Conservation (phyloP, 2,113 vertebrate species). For the Megaceryle torquata region DNA sequence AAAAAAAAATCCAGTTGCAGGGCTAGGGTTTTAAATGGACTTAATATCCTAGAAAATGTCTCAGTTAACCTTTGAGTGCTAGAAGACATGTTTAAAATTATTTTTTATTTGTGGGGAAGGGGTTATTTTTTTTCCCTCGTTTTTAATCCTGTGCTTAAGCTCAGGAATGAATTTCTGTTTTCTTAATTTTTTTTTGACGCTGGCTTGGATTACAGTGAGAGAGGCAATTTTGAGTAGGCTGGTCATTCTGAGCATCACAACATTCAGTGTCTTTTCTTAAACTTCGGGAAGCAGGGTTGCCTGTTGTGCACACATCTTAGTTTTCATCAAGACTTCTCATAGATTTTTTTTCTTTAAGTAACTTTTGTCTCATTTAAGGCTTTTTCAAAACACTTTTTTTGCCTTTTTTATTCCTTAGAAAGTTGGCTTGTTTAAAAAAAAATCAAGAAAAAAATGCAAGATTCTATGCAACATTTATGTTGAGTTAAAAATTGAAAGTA, state of each 20-base stretch:
- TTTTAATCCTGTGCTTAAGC: conserved; percentile 36
- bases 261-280: conserved; percentile 41
- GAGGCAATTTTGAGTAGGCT: neutral
- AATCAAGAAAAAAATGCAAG: conserved; percentile 61
- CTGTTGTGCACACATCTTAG: conserved; percentile 44
- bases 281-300: conserved; percentile 73
- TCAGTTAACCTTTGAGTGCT: conserved; percentile 39
- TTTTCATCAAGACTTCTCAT: conserved; percentile 22
- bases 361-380: conserved; percentile 56
- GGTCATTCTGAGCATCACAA: conserved; percentile 1
- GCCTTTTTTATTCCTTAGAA: neutral
- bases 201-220: conserved; percentile 20
- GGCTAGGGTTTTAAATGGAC: conserved; percentile 20
- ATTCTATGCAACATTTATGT: conserved; percentile 90
- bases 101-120: conserved; percentile 7
- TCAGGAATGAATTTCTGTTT: conserved; percentile 34
- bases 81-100: neutral
- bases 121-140: neutral
- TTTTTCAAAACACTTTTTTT: conserved; percentile 58
- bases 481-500: conserved; percentile 77
- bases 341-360: conserved; percentile 9
- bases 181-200: neutral
- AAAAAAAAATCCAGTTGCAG: neutral
- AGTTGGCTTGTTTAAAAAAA: conserved; percentile 60
- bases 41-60: conserved; percentile 8